Conservation (phyloP, 2,888 invertebrate genomes). For the Xylota sylvarum region DNA sequence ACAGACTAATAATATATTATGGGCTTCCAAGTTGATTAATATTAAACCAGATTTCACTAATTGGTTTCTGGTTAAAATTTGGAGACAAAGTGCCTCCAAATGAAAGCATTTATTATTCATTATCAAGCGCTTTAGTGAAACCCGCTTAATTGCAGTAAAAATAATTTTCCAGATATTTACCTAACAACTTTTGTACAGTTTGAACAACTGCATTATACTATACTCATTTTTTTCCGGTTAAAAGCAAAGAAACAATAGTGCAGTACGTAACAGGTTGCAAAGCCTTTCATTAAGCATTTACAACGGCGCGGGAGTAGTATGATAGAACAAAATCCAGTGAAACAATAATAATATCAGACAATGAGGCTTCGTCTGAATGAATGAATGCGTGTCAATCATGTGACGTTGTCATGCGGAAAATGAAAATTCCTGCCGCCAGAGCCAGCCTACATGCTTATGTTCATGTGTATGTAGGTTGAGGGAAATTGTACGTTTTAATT, state of each 20-base stretch:
- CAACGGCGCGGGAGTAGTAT: neutral
- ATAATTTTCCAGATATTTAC: neutral
- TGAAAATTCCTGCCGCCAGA: slow-evolving; percentile 32
- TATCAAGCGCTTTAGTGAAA: neutral
- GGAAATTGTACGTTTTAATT: slow-evolving; percentile 16
- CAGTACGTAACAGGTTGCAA: slow-evolving; percentile 19
- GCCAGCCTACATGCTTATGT: neutral
- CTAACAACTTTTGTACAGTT: neutral
- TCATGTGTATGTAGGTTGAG: neutral
- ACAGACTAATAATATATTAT: too few relatives aligned
- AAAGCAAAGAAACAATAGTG: slow-evolving; percentile 2
- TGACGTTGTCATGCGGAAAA: slow-evolving; percentile 64
- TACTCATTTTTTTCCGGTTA: slow-evolving; percentile 5
- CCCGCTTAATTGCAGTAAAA: neutral
- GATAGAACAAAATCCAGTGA: slow-evolving; percentile 11
- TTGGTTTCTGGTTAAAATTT: too few relatives aligned
- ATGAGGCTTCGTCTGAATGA: slow-evolving; percentile 19
- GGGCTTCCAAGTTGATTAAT: too few relatives aligned
- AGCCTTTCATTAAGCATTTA: slow-evolving; percentile 22
- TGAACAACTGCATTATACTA: neutral
- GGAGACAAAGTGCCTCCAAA: too few relatives aligned
- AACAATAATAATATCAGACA: slow-evolving; percentile 22
- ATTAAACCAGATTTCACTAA: too few relatives aligned
- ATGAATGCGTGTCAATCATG: slow-evolving; percentile 59
- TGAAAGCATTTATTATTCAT: neutral